phyloP scores from a whole-genome alignment of 1,140 invertebrate species.

The Hormaphis cornu region DNA sequence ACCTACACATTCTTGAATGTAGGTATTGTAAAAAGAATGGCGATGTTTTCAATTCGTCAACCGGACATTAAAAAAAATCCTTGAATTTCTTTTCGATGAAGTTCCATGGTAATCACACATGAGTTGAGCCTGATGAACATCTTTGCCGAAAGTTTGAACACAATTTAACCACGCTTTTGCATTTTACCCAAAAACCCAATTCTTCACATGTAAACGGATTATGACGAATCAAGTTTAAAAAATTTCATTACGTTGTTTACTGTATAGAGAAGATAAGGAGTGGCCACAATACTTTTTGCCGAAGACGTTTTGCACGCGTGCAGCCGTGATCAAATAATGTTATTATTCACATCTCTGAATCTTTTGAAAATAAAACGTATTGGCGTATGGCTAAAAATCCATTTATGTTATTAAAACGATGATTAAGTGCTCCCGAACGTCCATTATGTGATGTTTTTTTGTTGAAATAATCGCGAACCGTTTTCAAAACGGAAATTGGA shows the following conservation, averaged over 20 bases:
- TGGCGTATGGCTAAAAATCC: too few species aligned
- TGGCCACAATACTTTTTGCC: slow-evolving; percentile 91
- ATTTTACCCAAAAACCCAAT: slow-evolving; percentile 61
- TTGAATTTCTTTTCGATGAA: slow-evolving; percentile 99
- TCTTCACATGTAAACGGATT: slow-evolving; percentile 6
- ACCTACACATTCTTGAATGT: slow-evolving; percentile 90
- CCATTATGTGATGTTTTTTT: too few species aligned
- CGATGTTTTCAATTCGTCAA: slow-evolving; percentile 95
- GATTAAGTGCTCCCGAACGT: too few species aligned
- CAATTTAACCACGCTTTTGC: slow-evolving; percentile 94
- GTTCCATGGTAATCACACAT: slow-evolving; percentile 97
- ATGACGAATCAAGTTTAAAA: background rate
- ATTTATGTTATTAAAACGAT: too few species aligned
- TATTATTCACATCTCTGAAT: slow-evolving; percentile 90
- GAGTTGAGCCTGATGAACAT: slow-evolving; percentile 90
- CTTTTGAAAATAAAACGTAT: too few species aligned
- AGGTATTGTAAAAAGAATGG: slow-evolving; percentile 97
- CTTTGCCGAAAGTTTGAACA: slow-evolving; percentile 89
- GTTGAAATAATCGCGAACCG: too few species aligned
- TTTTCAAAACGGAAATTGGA: too few species aligned
- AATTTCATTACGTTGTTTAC: slow-evolving; percentile 71
- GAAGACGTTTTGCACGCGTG: slow-evolving; percentile 99
- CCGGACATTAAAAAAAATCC: slow-evolving; percentile 98
- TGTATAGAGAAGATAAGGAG: slow-evolving; percentile 98
- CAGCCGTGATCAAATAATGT: slow-evolving; percentile 95